phyloP scores from a whole-genome alignment of 2,888 invertebrate species.

The Eupelmus urozonus region DNA sequence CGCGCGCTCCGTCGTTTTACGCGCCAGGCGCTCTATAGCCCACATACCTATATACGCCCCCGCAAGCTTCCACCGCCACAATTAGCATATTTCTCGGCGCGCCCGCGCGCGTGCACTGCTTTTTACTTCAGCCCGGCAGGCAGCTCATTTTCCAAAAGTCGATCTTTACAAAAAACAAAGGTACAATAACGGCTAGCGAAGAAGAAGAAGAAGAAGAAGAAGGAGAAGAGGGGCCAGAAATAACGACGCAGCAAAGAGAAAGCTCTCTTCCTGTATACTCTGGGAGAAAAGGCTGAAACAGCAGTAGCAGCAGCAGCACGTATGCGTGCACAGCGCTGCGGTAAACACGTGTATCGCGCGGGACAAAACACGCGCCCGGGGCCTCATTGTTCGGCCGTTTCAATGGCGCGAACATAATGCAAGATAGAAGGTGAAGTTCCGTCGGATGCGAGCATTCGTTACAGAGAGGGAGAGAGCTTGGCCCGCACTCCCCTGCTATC shows the following conservation, averaged over 20 bases:
- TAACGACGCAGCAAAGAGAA: slow-evolving; percentile 1
- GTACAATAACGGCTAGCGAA: not conserved
- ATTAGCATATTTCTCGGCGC: no score
- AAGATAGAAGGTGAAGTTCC: slow-evolving; percentile 65
- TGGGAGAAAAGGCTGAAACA: not conserved
- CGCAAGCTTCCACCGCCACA: not conserved
- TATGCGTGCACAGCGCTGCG: no score
- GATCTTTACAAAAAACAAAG: not conserved
- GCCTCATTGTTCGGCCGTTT: slow-evolving; percentile 71
- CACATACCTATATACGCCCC: not conserved
- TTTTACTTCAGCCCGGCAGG: not conserved
- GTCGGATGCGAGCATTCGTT: slow-evolving; percentile 61
- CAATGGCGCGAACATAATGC: slow-evolving; percentile 72
- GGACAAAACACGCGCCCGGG: slow-evolving; percentile 72
- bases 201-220: not conserved
- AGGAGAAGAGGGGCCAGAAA: not conserved
- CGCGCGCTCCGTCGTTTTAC: slow-evolving; percentile 13
- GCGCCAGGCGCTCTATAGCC: not conserved
- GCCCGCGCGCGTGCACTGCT: not conserved
- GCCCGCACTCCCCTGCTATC: no score
- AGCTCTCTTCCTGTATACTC: not conserved
- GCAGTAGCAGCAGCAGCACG: no score
- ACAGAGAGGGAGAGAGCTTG: no score
- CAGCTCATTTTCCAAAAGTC: slow-evolving; percentile 6
- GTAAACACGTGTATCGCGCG: slow-evolving; percentile 62